These are phyloP conservation scores for Tinamus major DNA, from an alignment of 2,797 vertebrate species.

Conservation along the genomic window DNA sequence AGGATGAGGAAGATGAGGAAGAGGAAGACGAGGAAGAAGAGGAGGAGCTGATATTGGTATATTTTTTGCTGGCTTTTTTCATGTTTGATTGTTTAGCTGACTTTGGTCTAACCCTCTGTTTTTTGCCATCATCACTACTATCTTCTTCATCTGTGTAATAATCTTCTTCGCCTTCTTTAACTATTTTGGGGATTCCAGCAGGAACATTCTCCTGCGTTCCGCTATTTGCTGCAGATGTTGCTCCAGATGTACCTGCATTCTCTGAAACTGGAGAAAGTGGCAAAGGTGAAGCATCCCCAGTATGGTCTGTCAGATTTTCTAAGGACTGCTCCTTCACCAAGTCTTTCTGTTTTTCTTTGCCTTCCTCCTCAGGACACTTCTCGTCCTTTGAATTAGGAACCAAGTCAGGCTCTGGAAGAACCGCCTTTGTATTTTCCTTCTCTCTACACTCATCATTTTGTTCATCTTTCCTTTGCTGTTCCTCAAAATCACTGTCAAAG, in stretches of 20 bases:
- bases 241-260: conserved; percentile 45
- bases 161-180: conserved; percentile 77
- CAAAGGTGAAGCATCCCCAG: conserved; percentile 9
- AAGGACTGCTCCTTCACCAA: neutral
- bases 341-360: conserved; percentile 43
- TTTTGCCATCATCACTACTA: conserved; percentile 82
- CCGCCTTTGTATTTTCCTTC: conserved; percentile 6
- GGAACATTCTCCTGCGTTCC: conserved; percentile 66
- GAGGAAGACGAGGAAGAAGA: conserved; percentile 74
- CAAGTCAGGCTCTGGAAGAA: conserved; percentile 6
- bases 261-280: conserved; percentile 39
- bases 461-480: conserved; percentile 69
- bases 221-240: conserved; percentile 13
- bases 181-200: conserved; percentile 70
- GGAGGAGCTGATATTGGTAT: conserved; percentile 68
- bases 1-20: conserved; percentile 61
- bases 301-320: neutral
- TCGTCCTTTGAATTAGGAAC: conserved; percentile 35
- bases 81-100: conserved; percentile 70
- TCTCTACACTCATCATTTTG: conserved; percentile 42
- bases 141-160: conserved; percentile 82
- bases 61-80: conserved; percentile 79
- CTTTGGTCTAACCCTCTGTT: conserved; percentile 66
- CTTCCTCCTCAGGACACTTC: conserved; percentile 45
- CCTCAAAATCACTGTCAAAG: conserved; percentile 92